phyloP scores from a whole-genome alignment of 2,888 invertebrate species.

The Choreutis nemorana region DNA sequence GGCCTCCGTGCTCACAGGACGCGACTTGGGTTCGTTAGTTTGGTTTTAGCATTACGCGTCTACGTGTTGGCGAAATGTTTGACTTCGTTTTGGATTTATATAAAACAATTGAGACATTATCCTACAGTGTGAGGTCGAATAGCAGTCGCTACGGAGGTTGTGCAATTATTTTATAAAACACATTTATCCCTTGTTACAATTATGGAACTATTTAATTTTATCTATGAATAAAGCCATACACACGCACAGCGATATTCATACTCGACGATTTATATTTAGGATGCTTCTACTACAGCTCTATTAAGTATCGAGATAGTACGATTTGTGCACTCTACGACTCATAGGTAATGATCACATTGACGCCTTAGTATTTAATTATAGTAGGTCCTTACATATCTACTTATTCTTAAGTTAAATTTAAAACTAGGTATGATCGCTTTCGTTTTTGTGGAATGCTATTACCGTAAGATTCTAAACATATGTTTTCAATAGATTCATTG shows the following conservation, averaged over 20 bases:
- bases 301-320: conserved; percentile 41
- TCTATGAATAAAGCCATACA: conserved; percentile 52
- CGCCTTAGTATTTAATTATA: conserved; percentile 48
- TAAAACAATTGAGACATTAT: too few species aligned
- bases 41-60: too few species aligned
- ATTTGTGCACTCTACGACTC: conserved; percentile 60
- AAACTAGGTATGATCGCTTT: conserved; percentile 49
- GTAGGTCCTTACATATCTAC: conserved; percentile 27
- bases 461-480: conserved; percentile 45
- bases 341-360: conserved; percentile 58
- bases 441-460: conserved; percentile 58
- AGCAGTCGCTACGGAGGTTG: background rate
- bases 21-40: too few species aligned
- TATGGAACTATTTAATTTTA: conserved; percentile 47
- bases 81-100: too few species aligned
- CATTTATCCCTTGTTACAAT: conserved; percentile 43
- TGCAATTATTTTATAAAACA: conserved; percentile 1
- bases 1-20: too few species aligned
- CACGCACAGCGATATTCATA: conserved; percentile 49
- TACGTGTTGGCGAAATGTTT: too few species aligned
- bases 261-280: conserved; percentile 50
- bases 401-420: conserved; percentile 29
- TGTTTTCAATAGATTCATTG: too few species aligned
- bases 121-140: too few species aligned
- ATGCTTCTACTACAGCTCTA: conserved; percentile 37